Base-by-base conservation (phyloP, 2,113 vertebrate genomes). In the Rhabdomys dilectus region DNA sequence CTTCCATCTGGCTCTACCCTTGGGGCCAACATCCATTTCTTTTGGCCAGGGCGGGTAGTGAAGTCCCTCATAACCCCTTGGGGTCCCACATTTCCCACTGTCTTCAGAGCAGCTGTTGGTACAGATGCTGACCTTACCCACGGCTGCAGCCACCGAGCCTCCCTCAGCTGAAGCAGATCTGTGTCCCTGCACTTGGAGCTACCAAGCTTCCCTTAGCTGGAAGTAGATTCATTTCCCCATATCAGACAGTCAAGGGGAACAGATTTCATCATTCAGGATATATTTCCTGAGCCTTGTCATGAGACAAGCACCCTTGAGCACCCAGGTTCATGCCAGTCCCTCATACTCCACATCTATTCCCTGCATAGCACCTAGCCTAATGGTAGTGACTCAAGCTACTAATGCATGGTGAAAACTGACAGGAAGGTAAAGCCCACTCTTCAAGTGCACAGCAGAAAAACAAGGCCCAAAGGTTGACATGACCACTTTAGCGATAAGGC, bases 341-440 rank as follows among this genome's bases (percentile, higher is more conserved):
- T 29, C 4, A 4, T n/a, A 6, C 7, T 26, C 45, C 1, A 1
- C 3, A 6, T 10, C 2, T 8, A 36, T 13, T 9, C 22, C 56
- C 6, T 0, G 1, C 36, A 5, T 24, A 58, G 39, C 9, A 11
- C 51, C 72, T 60, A 17, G 48, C 5, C 34, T 31, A 7, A 22
- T 4, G 8, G 21, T 3, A 12, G n/a, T 6, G 4, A 53, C 4
- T 13, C 3, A 7, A 72, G 42, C 39, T 21, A 36, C 11, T 36
- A 64, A 56, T 19, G 31, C 29, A 19, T 0, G 4, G n/a, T 48
- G 36, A 39, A 56, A 64, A 24, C 75, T 4, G 31, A 87, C 39
- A 9, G 15, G 48, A 42, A 89, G 13, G 7, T 58, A 45, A 42
- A 5, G 31, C 7, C 13, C 19, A 16, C 11, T 31, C 39, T 60